Evolutionary conservation across 92 coral and sea anemone species (phyloP), one percentile per base, ranked within the genome.

Genomic region (Ricordea florida): DNA sequence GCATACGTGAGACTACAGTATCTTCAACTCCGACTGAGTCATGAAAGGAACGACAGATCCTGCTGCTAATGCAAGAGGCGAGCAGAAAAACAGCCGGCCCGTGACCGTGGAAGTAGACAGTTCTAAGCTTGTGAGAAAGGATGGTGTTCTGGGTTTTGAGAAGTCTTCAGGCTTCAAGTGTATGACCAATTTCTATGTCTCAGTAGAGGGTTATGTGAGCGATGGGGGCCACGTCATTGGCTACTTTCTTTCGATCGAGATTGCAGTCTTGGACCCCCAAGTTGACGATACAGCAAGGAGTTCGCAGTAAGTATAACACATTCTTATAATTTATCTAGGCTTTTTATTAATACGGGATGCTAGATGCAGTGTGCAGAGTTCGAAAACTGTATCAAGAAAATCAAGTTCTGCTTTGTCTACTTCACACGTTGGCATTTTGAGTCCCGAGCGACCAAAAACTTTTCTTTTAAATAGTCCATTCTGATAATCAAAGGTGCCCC

Each of bases 171-270:
- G 62, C 5, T 55, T 55, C 40, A 40, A 55, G 22, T 9, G 21
- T 7, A 29, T 55, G 37, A 55, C 40, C 21, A 28, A 55, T 28
- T 28, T 55, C 10, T 36, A 28, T 10, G 10, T 55, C 5, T 11
- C 62, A 55, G 62, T 55, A n/a, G 62, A 55, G 38, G 41, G 62
- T 29, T 55, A 55, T 29, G 62, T 55, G 22, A 40, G 62, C 62
- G 62, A 55, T 27, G 62, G 62, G 15, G 62, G 62, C 38, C 62
- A 55, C 41, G 62, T 55, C 23, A 55, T 55, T 13, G 62, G 62
- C 62, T 55, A 55, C 49, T 43, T 14, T 14, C 49, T 43, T 43
- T 43, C 57, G 1, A 51, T 51, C 17, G 59, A 51, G 1, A 51
- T 10, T 51, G 59, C 59, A 51, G 59, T 51, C 3, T 51, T 8